phyloP scores from a whole-genome alignment of 1,140 invertebrate species.

The Drosophila nannoptera region DNA sequence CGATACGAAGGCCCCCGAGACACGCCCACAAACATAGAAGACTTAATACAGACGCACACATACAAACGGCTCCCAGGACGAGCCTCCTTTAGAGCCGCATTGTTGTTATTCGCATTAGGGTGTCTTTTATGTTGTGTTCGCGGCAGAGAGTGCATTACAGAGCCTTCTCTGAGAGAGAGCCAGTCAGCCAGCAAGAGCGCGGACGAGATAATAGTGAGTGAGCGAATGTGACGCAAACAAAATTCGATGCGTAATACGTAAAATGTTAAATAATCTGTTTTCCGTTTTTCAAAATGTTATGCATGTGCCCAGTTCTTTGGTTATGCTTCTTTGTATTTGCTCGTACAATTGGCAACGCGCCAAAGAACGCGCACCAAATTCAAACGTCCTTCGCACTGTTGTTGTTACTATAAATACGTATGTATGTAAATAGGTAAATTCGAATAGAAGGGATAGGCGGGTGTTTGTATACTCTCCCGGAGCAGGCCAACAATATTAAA shows the following conservation, averaged over 20 bases:
- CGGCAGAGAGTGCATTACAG: neutral
- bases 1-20: constrained; percentile 36
- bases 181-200: neutral
- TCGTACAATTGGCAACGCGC: constrained; percentile 28
- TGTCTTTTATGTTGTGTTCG: constrained; percentile 10
- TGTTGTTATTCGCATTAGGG: constrained; percentile 16
- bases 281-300: constrained; percentile 52
- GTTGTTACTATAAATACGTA: constrained; percentile 31
- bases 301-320: constrained; percentile 30
- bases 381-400: constrained; percentile 37
- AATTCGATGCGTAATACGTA: constrained; percentile 34
- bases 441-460: constrained; percentile 15
- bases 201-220: neutral
- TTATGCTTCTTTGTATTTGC: constrained; percentile 8
- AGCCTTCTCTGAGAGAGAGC: neutral
- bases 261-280: constrained; percentile 39
- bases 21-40: neutral
- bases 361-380: constrained; percentile 31
- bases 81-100: constrained; percentile 61
- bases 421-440: constrained; percentile 10
- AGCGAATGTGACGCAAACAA: constrained; percentile 32
- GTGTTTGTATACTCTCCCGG: constrained; percentile 16
- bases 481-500: constrained; percentile 1
- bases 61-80: constrained; percentile 54
- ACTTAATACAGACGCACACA: constrained; percentile 1